Evolutionary conservation across 2,113 vertebrate species (phyloP), one percentile per base, ranked within the genome.

Genomic region (Dipodomys stephensi): DNA sequence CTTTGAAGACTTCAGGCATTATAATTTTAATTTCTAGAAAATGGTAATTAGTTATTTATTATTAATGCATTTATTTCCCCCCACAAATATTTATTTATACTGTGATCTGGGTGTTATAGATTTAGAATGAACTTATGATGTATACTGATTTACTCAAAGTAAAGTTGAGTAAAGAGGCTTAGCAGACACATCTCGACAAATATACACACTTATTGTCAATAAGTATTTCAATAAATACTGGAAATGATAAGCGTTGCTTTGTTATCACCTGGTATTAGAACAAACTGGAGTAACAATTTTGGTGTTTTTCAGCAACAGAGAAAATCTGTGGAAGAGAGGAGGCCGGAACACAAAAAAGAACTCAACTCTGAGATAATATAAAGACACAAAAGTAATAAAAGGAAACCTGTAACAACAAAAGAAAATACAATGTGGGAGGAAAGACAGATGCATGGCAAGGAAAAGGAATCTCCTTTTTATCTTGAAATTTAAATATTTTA

Each of bases 11-110:
- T 79, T 74, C 6, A 68, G 82, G 20, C 6, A 19, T 83, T 79
- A 16, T 35, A 35, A 72, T 67, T 65, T 83, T 93, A 90, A 67
- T 83, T 93, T 67, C 57, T 78, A 49, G 15, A 68, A 84, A 87
- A 65, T 53, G 16, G n/a, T 76, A 91, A 84, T 93, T 68, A 57
- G 23, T 23, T 25, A 88, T 13, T 39, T 19, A 79, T 7, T 20
- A 73, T 53, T 30, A 28, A 62, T 76, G 91, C 6, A 80, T 67
- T 80, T 44, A 44, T 87, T 92, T 86, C 27, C 57, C 64, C 62
- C 15, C 72, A 69, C 35, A 90, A 83, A n/a, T 93, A 90, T 71
- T 69, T 81, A 84, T 19, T 27, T 2, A 28, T 79, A 28, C 69
- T 76, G 22, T 74, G 23, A 18, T 53, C 19, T 39, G 32, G 1